Percentiles rank a stretch among this genome's conserved stretches.
These are phyloP conservation scores for Aplodontia rufa DNA, from an alignment of 2,113 vertebrate species.

Conservation along the genomic window DNA sequence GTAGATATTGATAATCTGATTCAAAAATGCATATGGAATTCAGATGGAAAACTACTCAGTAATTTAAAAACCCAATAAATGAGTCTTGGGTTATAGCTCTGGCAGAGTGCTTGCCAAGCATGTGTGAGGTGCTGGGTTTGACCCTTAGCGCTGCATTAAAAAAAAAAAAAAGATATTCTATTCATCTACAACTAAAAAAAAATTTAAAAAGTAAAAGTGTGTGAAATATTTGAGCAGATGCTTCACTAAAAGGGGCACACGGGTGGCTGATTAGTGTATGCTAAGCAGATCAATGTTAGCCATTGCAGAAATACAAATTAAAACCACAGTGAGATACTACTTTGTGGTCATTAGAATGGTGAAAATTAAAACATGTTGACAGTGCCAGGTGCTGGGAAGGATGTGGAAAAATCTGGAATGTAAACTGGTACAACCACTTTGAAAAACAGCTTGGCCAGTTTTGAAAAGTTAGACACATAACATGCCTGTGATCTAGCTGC, in stretches of 20 bases:
- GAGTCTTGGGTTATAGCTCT: no score
- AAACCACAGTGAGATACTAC: background rate
- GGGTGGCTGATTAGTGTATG: background rate
- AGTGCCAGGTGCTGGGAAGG: background rate
- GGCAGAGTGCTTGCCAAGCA: no score
- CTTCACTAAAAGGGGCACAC: background rate
- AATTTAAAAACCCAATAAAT: background rate
- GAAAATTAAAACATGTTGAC: background rate
- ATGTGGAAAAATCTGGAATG: background rate
- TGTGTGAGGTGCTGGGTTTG: no score
- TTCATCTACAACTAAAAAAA: no score
- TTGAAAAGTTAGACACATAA: background rate
- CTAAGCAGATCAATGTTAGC: background rate
- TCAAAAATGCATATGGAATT: no score
- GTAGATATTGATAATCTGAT: no score
- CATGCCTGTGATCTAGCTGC: background rate
- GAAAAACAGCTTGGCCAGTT: background rate
- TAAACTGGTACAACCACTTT: background rate
- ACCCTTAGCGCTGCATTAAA: no score
- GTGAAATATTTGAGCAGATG: background rate
- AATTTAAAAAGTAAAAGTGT: no score
- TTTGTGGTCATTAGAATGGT: background rate
- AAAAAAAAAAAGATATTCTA: no score
- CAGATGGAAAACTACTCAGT: no score
- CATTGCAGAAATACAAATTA: background rate